A percentile compares a stretch with the other conserved stretches of the same genome.
Conservation (phyloP, 1,140 invertebrate species). For the Wiebesia pumilae region DNA sequence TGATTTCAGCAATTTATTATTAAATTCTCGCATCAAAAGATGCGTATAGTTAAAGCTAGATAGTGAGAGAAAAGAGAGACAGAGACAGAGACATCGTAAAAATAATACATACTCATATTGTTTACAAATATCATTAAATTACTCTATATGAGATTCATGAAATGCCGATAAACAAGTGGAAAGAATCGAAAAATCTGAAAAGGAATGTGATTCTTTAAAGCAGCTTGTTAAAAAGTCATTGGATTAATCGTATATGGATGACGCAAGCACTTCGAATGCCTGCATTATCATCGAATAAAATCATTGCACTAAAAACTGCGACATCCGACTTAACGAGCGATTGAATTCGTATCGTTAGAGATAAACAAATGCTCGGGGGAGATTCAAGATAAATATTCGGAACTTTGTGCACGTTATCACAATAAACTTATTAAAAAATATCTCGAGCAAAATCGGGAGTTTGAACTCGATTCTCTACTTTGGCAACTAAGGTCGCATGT, state of each 20-base stretch:
- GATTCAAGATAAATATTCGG: neutral
- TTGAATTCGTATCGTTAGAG: neutral
- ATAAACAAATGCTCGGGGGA: neutral
- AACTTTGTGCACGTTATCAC: constrained; percentile 22
- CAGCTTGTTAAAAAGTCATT: neutral
- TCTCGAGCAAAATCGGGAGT: neutral
- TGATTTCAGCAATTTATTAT: neutral
- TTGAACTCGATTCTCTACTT: constrained; percentile 12
- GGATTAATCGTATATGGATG: neutral
- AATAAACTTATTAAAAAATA: constrained; percentile 31
- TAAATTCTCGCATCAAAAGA: neutral
- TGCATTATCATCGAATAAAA: neutral
- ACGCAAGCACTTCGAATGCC: neutral
- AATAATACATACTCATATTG: neutral
- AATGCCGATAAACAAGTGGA: neutral
- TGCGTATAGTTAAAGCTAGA: neutral
- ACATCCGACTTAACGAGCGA: neutral
- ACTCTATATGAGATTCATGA: neutral
- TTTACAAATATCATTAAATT: neutral
- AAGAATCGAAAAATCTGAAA: neutral
- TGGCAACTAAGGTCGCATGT: neutral
- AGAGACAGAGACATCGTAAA: neutral
- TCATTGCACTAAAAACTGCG: neutral
- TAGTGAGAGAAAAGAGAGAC: neutral
- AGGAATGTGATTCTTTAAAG: neutral